phyloP scores from a whole-genome alignment of 2,888 invertebrate species.

The Drosophila neonasuta region DNA sequence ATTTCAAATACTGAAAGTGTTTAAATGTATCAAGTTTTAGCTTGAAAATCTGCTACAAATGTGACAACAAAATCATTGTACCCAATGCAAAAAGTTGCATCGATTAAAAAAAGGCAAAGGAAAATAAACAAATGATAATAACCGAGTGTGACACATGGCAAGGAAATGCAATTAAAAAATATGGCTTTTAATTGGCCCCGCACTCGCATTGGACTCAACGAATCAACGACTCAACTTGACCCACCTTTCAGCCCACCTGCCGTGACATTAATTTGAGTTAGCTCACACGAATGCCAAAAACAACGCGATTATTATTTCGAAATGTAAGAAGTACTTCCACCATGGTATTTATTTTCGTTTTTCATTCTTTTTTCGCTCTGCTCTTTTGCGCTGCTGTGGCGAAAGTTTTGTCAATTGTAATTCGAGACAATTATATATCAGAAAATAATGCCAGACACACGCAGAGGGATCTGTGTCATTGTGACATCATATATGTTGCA shows the following conservation, averaged over 20 bases:
- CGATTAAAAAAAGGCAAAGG: not conserved
- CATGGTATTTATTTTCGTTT: conserved; percentile 5
- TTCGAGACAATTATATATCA: conserved; percentile 63
- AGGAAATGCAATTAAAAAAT: conserved; percentile 71
- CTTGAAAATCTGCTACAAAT: not conserved
- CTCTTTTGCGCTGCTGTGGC: conserved; percentile 30
- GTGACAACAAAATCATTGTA: conserved; percentile 7
- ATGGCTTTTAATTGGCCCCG: conserved; percentile 66
- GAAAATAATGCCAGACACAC: conserved; percentile 30
- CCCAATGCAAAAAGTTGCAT: not conserved
- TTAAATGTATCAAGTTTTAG: not conserved
- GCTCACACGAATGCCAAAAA: conserved; percentile 26
- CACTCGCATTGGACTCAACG: not conserved
- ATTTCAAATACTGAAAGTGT: not conserved
- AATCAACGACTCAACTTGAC: not conserved
- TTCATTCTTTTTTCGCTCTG: not conserved
- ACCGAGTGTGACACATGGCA: conserved; percentile 47
- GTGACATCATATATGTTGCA: conserved; percentile 30
- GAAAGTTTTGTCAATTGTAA: conserved; percentile 58
- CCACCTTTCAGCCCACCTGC: conserved; percentile 53
- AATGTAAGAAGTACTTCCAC: conserved; percentile 28
- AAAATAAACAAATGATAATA: conserved; percentile 36
- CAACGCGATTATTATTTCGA: conserved; percentile 17
- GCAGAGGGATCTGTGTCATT: conserved; percentile 49
- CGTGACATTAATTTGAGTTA: conserved; percentile 62